These are phyloP conservation scores for Stigmatopora nigra DNA, from an alignment of 2,113 vertebrate genomes.

Conservation along the genomic window DNA sequence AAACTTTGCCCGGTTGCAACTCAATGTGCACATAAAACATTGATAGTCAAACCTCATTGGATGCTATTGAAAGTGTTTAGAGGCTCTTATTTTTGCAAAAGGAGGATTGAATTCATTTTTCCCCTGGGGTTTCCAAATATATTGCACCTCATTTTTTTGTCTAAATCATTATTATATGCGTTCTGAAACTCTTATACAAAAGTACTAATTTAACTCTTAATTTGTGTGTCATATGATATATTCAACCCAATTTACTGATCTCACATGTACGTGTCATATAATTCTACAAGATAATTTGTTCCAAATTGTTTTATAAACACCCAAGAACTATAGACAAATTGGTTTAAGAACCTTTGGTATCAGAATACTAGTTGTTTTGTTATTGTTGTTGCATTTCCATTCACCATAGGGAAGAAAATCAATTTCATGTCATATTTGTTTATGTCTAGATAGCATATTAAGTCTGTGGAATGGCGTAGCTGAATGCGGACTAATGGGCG, in stretches of 20 bases:
- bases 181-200: no score
- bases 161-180: no score
- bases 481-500: conserved; percentile 86
- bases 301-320: neutral
- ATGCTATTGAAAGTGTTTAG: no score
- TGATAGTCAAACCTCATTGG: neutral
- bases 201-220: no score
- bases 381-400: neutral
- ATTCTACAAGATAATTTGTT: neutral
- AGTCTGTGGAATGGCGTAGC: conserved; percentile 88
- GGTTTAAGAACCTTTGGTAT: neutral
- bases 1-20: no score
- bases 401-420: neutral
- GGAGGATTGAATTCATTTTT: no score
- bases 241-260: no score
- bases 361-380: neutral
- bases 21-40: neutral
- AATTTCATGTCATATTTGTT: neutral
- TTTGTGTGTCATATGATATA: no score
- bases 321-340: neutral
- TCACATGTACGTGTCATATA: no score
- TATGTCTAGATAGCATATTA: conserved; percentile 75
- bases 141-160: no score
- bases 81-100: no score
- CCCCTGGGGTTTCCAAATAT: no score